Percentiles rank a stretch among this genome's conserved stretches.
Conservation (phyloP, 1,140 invertebrate species). For the Ptiloglossa arizonensis region DNA sequence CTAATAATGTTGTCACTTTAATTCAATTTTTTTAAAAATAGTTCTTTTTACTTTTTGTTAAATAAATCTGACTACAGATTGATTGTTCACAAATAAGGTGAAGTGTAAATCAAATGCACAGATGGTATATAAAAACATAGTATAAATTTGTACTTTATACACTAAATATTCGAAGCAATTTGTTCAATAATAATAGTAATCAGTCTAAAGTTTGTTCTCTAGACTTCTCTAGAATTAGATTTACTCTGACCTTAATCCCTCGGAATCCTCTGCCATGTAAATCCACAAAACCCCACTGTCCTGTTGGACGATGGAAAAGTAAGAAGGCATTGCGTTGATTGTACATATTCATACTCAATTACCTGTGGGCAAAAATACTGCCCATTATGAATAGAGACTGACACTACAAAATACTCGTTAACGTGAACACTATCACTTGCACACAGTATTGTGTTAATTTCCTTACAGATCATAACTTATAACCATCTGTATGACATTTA, state of each 20-base stretch:
- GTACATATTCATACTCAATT: conserved; percentile 51
- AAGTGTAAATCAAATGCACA: neutral
- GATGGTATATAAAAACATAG: neutral
- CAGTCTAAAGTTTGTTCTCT: conserved; percentile 13
- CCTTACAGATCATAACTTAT: neutral
- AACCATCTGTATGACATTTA: neutral
- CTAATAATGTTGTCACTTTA: too few species aligned
- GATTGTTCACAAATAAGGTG: neutral
- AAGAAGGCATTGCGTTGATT: conserved; percentile 49
- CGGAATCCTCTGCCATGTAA: conserved; percentile 53
- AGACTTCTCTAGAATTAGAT: conserved; percentile 56
- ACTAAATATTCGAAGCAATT: neutral
- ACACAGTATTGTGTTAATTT: conserved; percentile 21
- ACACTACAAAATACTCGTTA: conserved; percentile 32
- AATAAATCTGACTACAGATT: neutral
- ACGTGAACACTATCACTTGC: conserved; percentile 20
- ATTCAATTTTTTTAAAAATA: too few species aligned
- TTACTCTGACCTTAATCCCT: conserved; percentile 60
- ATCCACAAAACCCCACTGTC: conserved; percentile 53
- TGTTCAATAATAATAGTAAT: conserved; percentile 30
- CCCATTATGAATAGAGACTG: conserved; percentile 61
- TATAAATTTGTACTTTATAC: conserved; percentile 4
- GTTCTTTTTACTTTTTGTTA: too few species aligned
- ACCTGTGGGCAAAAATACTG: conserved; percentile 69
- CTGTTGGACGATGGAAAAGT: conserved; percentile 48